Evolutionary conservation across 2,888 invertebrate species (phyloP), one percentile per base, ranked within the genome.

Genomic region (Brachyptera putata): DNA sequence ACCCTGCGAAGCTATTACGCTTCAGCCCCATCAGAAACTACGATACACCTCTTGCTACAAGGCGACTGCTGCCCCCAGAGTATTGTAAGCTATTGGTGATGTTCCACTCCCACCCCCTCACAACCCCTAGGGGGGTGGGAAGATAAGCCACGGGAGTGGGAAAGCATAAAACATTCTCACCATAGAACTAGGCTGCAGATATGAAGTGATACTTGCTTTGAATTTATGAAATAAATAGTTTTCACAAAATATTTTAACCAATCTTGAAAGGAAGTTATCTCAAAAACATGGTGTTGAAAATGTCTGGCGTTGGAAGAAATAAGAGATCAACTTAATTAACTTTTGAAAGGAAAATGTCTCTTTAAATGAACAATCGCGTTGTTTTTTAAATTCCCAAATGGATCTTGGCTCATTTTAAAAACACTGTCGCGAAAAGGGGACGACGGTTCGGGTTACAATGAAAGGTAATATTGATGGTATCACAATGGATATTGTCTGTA

Each of bases 391-490:
- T 36, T 53, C 53, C 53, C 53, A 4, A 22, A 11, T 2, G 53
- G 34, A 53, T 36, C 25, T 49, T 11, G 16, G 36, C 18, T 36
- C 53, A 53, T 53, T 53, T 61, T 61, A 61, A 58, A 61, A 61
- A 57, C 56, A 36, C 18, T 50, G 43, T 43, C 36, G 49, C 26
- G 55, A 43, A 39, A 57, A 14, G 39, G 57, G 37, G 37, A 24
- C 25, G 37, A 34, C 22, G 37, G 49, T 26, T 61, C 57, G 21
- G 46, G 43, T 61, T 61, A 57, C 61, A 58, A 43, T 53, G 61
- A 43, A 53, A 57, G 57, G 57, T 49, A 61, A 57, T 61, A 61
- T 57, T 55, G 57, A 61, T 61, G 57, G 50, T 43, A 53, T 57
- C 56, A 36, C 59, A 55, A 53, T 43, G 48, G 53, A 13, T n/a